Percentiles rank a stretch among this genome's conserved stretches.
These are phyloP conservation scores for Bubalus kerabau DNA, from an alignment of 2,113 vertebrate species.

Conservation along the genomic window DNA sequence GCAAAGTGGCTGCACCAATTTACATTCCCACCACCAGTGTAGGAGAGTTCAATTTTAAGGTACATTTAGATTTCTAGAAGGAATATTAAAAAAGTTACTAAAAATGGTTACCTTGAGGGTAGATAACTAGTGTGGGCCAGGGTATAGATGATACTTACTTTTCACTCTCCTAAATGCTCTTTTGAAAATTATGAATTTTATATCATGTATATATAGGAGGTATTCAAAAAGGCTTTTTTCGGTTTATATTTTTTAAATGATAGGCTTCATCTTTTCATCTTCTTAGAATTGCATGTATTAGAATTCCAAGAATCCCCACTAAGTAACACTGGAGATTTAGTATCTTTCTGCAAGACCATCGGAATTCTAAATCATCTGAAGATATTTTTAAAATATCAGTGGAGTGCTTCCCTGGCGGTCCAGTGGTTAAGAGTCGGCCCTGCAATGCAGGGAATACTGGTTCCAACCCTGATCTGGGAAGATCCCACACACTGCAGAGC, in stretches of 20 bases:
- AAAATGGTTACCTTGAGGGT: background rate
- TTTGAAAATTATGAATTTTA: slow-evolving; percentile 2
- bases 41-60: slow-evolving; percentile 23
- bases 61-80: slow-evolving; percentile 5
- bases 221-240: slow-evolving; percentile 3
- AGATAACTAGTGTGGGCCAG: background rate
- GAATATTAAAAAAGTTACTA: background rate
- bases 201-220: background rate
- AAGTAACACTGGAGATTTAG: background rate
- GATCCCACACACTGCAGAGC: background rate
- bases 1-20: background rate
- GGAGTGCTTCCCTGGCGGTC: background rate
- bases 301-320: background rate
- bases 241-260: background rate
- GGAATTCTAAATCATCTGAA: slow-evolving; percentile 9
- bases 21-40: background rate
- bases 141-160: background rate
- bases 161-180: background rate
- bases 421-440: background rate
- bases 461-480: background rate
- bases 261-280: background rate
- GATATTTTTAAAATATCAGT: background rate
- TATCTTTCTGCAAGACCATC: background rate
- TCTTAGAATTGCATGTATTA: slow-evolving; percentile 3
- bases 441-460: background rate